Evolutionary conservation across 2,888 invertebrate genomes (phyloP).

Genomic region (Drosophila imparisetae): DNA sequence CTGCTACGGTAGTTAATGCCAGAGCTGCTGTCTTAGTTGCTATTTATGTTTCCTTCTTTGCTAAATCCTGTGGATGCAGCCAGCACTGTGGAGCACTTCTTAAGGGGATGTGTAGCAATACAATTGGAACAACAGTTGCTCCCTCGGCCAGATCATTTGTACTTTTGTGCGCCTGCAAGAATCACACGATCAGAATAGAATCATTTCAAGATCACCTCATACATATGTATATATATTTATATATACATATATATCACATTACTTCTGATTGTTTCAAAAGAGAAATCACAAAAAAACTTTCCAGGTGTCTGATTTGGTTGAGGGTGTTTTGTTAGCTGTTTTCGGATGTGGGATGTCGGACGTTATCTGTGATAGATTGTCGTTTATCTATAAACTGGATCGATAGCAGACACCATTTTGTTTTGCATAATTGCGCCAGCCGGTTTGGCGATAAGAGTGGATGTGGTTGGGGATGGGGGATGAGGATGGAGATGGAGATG

Average conservation of each 20-base stretch:
- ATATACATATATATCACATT: background rate
- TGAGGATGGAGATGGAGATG: slow-evolving; percentile 9
- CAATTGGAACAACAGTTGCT: background rate
- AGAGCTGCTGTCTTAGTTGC: background rate
- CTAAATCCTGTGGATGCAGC: background rate
- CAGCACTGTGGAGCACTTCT: background rate
- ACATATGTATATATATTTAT: background rate
- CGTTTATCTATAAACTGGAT: slow-evolving; percentile 51
- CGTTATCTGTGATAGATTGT: slow-evolving; percentile 29
- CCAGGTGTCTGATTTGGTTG: slow-evolving; percentile 20
- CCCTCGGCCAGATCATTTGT: background rate
- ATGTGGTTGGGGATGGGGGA: slow-evolving; percentile 15
- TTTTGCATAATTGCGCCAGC: slow-evolving; percentile 75
- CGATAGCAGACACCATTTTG: slow-evolving; percentile 75
- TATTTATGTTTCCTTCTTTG: background rate
- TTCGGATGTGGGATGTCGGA: slow-evolving; percentile 19
- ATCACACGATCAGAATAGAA: background rate
- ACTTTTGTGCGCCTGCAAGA: background rate
- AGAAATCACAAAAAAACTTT: background rate
- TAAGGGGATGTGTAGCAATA: background rate
- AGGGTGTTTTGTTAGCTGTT: slow-evolving; percentile 4
- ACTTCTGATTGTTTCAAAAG: background rate
- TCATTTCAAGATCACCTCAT: background rate
- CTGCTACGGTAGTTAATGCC: background rate
- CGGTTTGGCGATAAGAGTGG: slow-evolving; percentile 51